Base-by-base conservation (phyloP, 2,797 vertebrate species). In the Ammospiza maritima region DNA sequence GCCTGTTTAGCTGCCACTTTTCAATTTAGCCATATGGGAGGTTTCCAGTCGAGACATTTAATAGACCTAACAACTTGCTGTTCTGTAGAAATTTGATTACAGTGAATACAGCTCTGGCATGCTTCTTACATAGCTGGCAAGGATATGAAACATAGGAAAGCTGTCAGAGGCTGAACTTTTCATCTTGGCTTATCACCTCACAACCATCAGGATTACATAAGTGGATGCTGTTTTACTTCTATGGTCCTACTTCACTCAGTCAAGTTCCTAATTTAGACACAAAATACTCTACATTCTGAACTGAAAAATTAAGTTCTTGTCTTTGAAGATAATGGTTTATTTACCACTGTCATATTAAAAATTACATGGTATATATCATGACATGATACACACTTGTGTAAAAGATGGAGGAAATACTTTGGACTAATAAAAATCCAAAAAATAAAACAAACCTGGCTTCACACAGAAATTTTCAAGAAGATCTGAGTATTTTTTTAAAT, bases 71-170 rank as follows among this genome's bases (percentile, higher is more conserved):
- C 81, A 95, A 89, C 70, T 93, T 96, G 57, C 81, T 76, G 32
- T 92, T 96, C 69, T 83, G 74, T n/a, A 94, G 80, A 96, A 95
- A 96, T 96, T 87, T 89, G 72, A 88, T 96, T 96, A 88, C 16
- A 48, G 56, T 71, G 86, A 94, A 93, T 90, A 81, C 11, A 96
- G 51, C 30, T 93, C 62, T 80, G 82, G 65, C 62, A 83, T 73
- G 83, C 44, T 72, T 57, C 53, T 95, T 72, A 53, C 50, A 34
- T 75, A 75, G 62, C 61, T 89, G 51, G 51, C 82, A 96, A 75
- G 45, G 38, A 56, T 85, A 18, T 88, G 51, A 84, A 94, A 51
- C 27, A 83, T 29, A 69, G n/a, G 66, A 93, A 96, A 82, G 42
- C 77, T 93, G 58, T 76, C 87, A 66, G n/a, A 79, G 60, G 71